Conservation (phyloP, 2,888 invertebrate species). For the Liposcelis brunnea region DNA sequence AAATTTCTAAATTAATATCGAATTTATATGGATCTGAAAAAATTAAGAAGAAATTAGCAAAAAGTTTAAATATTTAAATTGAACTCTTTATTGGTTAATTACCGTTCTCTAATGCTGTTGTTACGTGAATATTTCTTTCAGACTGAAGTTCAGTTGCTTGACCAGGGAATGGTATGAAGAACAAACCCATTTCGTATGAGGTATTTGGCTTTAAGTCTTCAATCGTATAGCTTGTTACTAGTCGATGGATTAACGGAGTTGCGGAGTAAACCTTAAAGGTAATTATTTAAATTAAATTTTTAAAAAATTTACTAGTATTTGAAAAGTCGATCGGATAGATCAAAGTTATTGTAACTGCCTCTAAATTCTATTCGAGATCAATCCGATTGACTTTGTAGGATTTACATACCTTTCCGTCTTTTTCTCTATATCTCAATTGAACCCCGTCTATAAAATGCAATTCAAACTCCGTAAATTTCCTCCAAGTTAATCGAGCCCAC, state of each 20-base stretch:
- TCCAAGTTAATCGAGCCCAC: slow-evolving; percentile 62
- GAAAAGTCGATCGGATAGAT: no score
- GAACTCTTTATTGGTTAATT: slow-evolving; percentile 17
- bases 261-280: slow-evolving; percentile 48
- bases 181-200: slow-evolving; percentile 66
- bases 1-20: slow-evolving; percentile 57
- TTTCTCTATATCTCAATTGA: slow-evolving; percentile 68
- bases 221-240: slow-evolving; percentile 58
- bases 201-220: slow-evolving; percentile 61
- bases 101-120: slow-evolving; percentile 52
- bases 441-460: slow-evolving; percentile 73
- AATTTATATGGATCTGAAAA: slow-evolving; percentile 62
- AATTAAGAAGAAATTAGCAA: slow-evolving; percentile 8
- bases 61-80: no score
- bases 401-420: slow-evolving; percentile 52
- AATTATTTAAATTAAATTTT: slow-evolving; percentile 4
- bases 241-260: slow-evolving; percentile 67
- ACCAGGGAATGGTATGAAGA: slow-evolving; percentile 65
- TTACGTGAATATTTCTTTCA: slow-evolving; percentile 48
- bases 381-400: no score
- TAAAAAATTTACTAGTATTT: no score
- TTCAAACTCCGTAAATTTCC: slow-evolving; percentile 63
- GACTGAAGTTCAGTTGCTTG: slow-evolving; percentile 63
- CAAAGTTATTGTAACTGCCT: no score
- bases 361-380: no score